These are phyloP conservation scores for Trichogramma pretiosum DNA, from an alignment of 1,140 invertebrate species.

Conservation along the genomic window DNA sequence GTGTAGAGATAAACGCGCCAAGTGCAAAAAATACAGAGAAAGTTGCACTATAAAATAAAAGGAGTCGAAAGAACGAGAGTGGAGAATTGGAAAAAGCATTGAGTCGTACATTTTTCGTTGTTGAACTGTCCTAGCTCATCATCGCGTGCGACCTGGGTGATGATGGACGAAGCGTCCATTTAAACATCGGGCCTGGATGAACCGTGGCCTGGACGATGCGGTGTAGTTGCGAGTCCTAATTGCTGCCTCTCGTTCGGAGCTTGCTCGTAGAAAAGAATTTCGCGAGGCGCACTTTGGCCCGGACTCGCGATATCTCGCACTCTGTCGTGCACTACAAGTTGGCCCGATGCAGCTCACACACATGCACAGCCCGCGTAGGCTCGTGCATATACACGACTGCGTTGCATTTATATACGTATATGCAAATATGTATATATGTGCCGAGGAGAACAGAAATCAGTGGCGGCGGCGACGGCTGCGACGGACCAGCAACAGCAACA, in stretches of 20 bases:
- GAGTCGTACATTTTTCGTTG: constrained; percentile 91
- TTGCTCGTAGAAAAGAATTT: neutral
- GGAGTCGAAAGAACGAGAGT: constrained; percentile 1
- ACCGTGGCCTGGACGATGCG: too few relatives aligned
- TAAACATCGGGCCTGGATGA: constrained; percentile 60
- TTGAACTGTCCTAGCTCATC: constrained; percentile 79
- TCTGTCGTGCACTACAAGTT: neutral
- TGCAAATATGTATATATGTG: too few relatives aligned
- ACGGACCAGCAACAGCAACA: too few relatives aligned
- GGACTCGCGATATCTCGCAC: neutral
- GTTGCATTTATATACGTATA: too few relatives aligned
- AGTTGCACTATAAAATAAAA: neutral
- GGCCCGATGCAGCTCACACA: neutral
- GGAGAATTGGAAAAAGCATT: constrained; percentile 2
- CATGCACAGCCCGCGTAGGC: too few relatives aligned
- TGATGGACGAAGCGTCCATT: constrained; percentile 98
- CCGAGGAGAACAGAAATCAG: too few relatives aligned
- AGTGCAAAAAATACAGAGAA: neutral
- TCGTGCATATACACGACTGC: neutral
- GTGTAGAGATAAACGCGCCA: constrained; percentile 17
- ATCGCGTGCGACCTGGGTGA: constrained; percentile 93
- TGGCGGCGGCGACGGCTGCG: too few relatives aligned
- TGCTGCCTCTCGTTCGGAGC: neutral
- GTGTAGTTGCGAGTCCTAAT: too few relatives aligned
- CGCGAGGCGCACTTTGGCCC: neutral